phyloP scores from a whole-genome alignment of 2,888 invertebrate species.

The Sminthurinus aureus region DNA sequence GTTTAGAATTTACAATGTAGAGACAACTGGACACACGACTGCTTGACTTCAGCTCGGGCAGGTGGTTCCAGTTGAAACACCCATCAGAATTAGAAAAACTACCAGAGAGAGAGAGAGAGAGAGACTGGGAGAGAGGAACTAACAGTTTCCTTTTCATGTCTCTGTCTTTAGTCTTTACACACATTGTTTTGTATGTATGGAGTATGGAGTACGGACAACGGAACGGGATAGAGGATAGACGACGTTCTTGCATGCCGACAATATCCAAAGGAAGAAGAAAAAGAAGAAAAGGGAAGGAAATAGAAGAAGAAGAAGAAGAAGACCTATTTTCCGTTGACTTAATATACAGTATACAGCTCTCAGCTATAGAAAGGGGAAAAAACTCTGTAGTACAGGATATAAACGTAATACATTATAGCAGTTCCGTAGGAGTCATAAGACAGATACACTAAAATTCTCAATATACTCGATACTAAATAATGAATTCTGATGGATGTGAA shows the following conservation, averaged over 20 bases:
- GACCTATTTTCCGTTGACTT: constrained; percentile 26
- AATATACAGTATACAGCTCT: background rate
- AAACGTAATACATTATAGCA: too few relatives aligned
- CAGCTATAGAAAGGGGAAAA: background rate
- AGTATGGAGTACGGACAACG: background rate
- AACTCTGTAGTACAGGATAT: background rate
- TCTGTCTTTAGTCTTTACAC: background rate
- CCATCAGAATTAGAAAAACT: too few relatives aligned
- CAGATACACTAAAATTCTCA: too few relatives aligned
- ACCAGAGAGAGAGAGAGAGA: constrained; percentile 1
- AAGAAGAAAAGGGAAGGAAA: background rate
- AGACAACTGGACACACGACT: constrained; percentile 38
- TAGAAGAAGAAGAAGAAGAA: constrained; percentile 8
- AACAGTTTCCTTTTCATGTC: constrained; percentile 38
- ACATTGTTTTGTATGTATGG: background rate
- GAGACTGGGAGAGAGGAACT: background rate
- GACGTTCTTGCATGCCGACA: constrained; percentile 33
- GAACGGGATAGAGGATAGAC: background rate
- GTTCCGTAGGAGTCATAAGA: too few relatives aligned
- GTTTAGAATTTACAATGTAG: too few relatives aligned
- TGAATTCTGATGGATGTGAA: too few relatives aligned
- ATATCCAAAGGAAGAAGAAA: background rate
- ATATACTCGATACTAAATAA: too few relatives aligned
- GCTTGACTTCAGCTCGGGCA: constrained; percentile 24
- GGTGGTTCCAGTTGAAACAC: constrained; percentile 25